Percentiles rank a stretch among this genome's conserved stretches.
Evolutionary conservation across 2,113 vertebrate species (phyloP).

Genomic region (Dicrurus megarhynchus): DNA sequence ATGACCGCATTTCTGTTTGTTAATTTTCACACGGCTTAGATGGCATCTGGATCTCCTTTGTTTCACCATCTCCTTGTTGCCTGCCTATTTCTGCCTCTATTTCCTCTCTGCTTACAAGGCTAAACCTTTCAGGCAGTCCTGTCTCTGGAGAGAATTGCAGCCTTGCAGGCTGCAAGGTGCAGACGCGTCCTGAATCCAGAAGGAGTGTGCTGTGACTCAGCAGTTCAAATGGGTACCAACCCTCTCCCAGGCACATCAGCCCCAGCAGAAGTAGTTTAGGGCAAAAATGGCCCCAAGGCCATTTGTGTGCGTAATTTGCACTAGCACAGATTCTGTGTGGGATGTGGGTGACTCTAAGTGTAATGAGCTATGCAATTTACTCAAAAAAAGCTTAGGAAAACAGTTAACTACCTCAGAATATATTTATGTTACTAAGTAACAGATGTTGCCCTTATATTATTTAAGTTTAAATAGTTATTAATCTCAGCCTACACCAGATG

Average conservation of each 20-base stretch:
- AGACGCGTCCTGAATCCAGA: rapidly evolving
- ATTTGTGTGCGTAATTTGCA: neutral
- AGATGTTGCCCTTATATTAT: constrained; percentile 2
- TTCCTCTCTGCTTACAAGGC: neutral
- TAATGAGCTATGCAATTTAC: constrained; percentile 47
- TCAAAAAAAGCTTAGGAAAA: constrained; percentile 50
- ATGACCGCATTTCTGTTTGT: neutral
- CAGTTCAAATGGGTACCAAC: neutral
- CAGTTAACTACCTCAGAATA: constrained; percentile 32
- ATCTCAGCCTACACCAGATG: constrained; percentile 22
- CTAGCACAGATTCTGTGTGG: neutral
- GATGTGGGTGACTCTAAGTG: neutral
- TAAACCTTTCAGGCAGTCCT: neutral
- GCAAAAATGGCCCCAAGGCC: neutral
- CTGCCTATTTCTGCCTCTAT: neutral
- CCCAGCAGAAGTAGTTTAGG: neutral
- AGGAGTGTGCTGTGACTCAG: neutral
- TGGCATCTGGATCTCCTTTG: neutral
- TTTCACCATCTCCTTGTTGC: neutral
- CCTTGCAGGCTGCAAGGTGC: neutral
- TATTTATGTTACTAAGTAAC: constrained; percentile 69
- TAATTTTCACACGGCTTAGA: neutral
- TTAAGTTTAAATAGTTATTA: constrained; percentile 54
- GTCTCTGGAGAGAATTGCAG: neutral
- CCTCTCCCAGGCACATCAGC: neutral